Base-by-base conservation (phyloP, 2,888 invertebrate genomes). In the Bombyx huttoni region DNA sequence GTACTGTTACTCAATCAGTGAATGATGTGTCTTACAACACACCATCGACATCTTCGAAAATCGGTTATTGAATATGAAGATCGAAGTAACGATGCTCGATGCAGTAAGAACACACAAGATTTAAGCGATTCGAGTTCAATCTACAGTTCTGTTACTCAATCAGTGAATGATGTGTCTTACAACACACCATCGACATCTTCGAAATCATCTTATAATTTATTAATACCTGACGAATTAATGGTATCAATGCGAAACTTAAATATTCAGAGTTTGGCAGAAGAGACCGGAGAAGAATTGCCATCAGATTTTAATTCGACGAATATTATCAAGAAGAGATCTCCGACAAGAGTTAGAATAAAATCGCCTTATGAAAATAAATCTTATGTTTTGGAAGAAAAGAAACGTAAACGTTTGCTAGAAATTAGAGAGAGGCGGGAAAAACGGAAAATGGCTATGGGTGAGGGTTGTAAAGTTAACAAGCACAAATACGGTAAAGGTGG, bases 281-380 rank as follows among this genome's bases (percentile, higher is more conserved):
- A 85, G 64, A 69, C 50, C 48, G 62, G 59, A 35, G 79, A 79
- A 53, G 74, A 73, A 8, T 13, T 55, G 3, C 49, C 62, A 3
- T 53, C 40, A 34, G 13, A 24, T 33, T 8, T 48, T 10, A 52
- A 34, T 45, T 55, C 57, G 40, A 54, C 53, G 1, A 49, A 54
- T 24, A 47, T 56, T 40, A 61, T 56, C 49, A 81, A 71, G 58
- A 81, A 66, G 48, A 81, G 73, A 56, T 81, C 84, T 0, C 67
- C 75, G 5, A 65, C 69, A 1, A 76, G 68, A 61, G 58, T 66
- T 3, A 68, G 84, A 61, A 71, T 86, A 50, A 88, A 85, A 58
- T 88, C 87, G 48, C 87, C 87, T 0, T 87, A 88, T 52, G 84
- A 85, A 63, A 88, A 87, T 55, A 70, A 80, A 60, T 81, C 81